Percentiles rank a stretch among this genome's conserved stretches.
Evolutionary conservation across 1,140 invertebrate genomes (phyloP).

Genomic region (Brachionus koreanus): DNA sequence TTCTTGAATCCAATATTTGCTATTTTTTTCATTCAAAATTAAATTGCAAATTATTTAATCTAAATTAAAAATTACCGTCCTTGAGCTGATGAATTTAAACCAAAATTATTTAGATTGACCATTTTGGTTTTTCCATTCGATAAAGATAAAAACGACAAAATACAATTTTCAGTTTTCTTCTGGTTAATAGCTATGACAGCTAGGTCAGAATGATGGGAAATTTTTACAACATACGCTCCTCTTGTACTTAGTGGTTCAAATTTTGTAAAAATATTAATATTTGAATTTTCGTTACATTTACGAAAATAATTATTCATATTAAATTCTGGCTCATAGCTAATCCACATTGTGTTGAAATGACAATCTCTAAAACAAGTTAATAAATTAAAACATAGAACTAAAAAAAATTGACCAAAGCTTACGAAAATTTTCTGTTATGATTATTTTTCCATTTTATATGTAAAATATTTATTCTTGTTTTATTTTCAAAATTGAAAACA

Average conservation of each 20-base stretch:
- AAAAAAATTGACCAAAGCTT: background rate
- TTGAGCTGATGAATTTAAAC: conserved; percentile 47
- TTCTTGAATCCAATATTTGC: conserved; percentile 54
- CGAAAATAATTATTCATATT: background rate
- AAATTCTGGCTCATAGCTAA: background rate
- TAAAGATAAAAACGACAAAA: conserved; percentile 52
- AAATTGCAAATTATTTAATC: background rate
- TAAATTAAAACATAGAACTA: background rate
- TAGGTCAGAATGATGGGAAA: conserved; percentile 52
- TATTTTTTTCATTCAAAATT: conserved; percentile 39
- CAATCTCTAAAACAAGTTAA: background rate
- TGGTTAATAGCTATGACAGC: conserved; percentile 56
- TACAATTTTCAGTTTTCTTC: conserved; percentile 49
- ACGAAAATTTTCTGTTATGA: background rate
- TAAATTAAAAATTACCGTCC: background rate
- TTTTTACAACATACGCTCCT: conserved; percentile 50
- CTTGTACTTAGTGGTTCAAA: background rate
- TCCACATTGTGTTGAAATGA: conserved; percentile 10
- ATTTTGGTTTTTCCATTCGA: conserved; percentile 51
- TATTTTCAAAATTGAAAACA: conserved; percentile 35
- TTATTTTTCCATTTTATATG: conserved; percentile 22
- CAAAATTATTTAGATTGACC: conserved; percentile 51
- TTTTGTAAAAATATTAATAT: background rate
- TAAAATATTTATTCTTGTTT: background rate
- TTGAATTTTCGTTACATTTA: conserved; percentile 42